Evolutionary conservation across 1,140 invertebrate genomes (phyloP).

Genomic region (Harlomillsia oculata): DNA sequence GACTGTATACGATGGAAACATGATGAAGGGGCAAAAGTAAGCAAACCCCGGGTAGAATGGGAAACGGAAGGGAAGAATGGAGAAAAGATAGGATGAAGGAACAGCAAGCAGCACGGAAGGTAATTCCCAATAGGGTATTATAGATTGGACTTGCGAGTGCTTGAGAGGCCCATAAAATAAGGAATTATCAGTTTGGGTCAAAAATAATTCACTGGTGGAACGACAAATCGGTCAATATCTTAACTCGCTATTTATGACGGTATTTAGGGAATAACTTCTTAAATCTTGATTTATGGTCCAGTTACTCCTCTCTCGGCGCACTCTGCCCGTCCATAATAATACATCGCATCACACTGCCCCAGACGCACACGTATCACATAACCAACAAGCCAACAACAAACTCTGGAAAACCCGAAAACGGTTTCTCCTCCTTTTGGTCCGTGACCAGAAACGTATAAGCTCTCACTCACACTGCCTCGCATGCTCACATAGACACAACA

Average conservation of each 20-base stretch:
- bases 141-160: slow-evolving; percentile 14
- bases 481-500: too few relatives aligned
- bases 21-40: too few relatives aligned
- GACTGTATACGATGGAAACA: too few relatives aligned
- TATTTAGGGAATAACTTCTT: slow-evolving; percentile 33
- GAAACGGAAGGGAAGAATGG: too few relatives aligned
- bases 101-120: neutral
- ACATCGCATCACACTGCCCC: neutral
- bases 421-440: too few relatives aligned
- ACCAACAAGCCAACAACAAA: too few relatives aligned
- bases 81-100: neutral
- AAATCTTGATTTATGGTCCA: slow-evolving; percentile 33
- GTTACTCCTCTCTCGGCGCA: slow-evolving; percentile 9
- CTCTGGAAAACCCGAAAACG: too few relatives aligned
- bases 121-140: slow-evolving; percentile 29
- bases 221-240: slow-evolving; percentile 36
- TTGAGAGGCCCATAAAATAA: slow-evolving; percentile 31
- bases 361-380: neutral
- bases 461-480: too few relatives aligned
- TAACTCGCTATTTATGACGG: slow-evolving; percentile 35
- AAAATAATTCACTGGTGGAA: slow-evolving; percentile 29
- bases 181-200: slow-evolving; percentile 35
- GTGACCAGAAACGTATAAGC: too few relatives aligned
- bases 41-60: too few relatives aligned
- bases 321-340: slow-evolving; percentile 15